Base-by-base conservation (phyloP, 2,888 invertebrate genomes). In the Oxyteleia sp. region DNA sequence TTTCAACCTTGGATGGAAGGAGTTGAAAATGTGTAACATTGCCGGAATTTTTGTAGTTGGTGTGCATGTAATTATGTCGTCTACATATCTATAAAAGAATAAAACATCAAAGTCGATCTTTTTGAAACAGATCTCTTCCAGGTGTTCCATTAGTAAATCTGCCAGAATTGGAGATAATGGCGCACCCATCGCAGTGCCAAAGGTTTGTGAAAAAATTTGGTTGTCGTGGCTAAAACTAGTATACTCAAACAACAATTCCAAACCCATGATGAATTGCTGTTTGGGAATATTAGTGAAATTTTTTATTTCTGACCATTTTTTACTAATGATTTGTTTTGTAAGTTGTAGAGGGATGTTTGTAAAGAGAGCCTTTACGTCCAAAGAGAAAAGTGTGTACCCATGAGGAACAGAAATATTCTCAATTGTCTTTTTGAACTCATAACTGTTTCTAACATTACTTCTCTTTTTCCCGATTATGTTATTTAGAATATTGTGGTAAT, bases 131-230 rank as follows among this genome's bases (percentile, higher is more conserved):
- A 23, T 26, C 0, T 13, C 11, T 55, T 68, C 68, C 4, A 68
- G 4, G 7, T 55, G 11, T 20, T 53, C 20, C 68, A 68, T 68
- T 2, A 53, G 10, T 2, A 68, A 43, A 15, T 68, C 68, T 11
- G 68, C 55, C 11, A 53, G 11, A 4, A 35, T 23, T 11, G 51
- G 51, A n/a, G 38, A 66, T 5, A 51, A n/a, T 16, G 64, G 64
- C 16, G 82, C 74, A 8, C 76, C 71, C 82, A 76, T 82, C 5
- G 82, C 23, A 4, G 43, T 53, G 10, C 68, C 29, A 43, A 55
- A 68, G n/a, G 45, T 53, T 29, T 68, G 68, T 53, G 11, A 20
- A 45, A 20, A 63, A 29, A 18, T 49, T 7, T 35, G 2, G 0
- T 18, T n/a, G n/a, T 51, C 16, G 8, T 8, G 26, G 2, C 1